Evolutionary conservation across 1,140 invertebrate genomes (phyloP).

Genomic region (Leptonema lineaticorne): DNA sequence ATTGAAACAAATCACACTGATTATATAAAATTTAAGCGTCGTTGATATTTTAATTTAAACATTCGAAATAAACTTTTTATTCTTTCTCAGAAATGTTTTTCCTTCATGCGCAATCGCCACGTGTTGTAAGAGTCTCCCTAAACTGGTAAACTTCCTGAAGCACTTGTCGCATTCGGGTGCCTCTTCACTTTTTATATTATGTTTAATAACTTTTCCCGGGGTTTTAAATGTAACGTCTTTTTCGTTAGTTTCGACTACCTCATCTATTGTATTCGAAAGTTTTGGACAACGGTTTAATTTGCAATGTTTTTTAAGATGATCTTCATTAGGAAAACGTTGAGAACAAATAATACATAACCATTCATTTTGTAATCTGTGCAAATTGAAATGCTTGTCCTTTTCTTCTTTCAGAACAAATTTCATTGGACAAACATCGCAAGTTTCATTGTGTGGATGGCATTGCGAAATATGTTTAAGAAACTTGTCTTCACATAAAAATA

Average conservation of each 20-base stretch:
- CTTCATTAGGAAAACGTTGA: neutral
- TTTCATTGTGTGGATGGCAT: neutral
- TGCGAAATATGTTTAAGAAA: neutral
- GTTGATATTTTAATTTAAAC: too few relatives aligned
- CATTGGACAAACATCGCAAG: neutral
- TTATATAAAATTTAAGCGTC: too few relatives aligned
- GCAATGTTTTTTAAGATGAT: neutral
- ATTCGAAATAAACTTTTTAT: too few relatives aligned
- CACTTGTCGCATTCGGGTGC: conserved; percentile 23
- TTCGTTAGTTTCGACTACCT: neutral
- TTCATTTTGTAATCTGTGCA: neutral
- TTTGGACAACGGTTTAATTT: neutral
- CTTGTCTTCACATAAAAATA: neutral
- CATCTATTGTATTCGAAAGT: too few relatives aligned
- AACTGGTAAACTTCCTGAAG: conserved; percentile 21
- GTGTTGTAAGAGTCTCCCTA: conserved; percentile 26
- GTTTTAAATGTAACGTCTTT: neutral
- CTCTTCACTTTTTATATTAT: conserved; percentile 10
- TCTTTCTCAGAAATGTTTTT: conserved; percentile 10
- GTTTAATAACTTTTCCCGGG: conserved; percentile 8
- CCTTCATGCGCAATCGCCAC: conserved; percentile 3
- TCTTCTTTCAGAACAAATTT: neutral
- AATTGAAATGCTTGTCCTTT: conserved; percentile 8
- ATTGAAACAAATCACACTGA: too few relatives aligned
- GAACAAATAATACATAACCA: neutral